These are phyloP conservation scores for Paralvinella palmiformis DNA, from an alignment of 1,140 invertebrate species.

Conservation along the genomic window DNA sequence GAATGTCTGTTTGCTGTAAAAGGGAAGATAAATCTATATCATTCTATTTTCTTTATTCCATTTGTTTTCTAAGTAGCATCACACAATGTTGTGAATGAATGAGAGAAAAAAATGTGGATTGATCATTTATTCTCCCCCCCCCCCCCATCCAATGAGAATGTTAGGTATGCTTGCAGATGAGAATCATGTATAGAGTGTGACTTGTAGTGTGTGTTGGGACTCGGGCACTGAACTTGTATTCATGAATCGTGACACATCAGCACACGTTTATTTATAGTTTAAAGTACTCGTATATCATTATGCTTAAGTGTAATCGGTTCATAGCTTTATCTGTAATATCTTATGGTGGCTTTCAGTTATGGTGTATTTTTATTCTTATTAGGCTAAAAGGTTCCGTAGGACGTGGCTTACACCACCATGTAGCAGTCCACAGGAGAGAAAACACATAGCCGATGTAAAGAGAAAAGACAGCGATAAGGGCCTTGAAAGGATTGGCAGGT, in stretches of 20 bases:
- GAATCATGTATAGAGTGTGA: too few relatives aligned
- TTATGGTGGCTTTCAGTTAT: neutral
- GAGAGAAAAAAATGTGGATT: too few relatives aligned
- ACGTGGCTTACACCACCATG: slow-evolving; percentile 75
- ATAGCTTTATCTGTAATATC: neutral
- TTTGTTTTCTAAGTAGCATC: too few relatives aligned
- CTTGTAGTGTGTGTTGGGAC: neutral
- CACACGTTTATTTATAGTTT: neutral
- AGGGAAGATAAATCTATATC: too few relatives aligned
- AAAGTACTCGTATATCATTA: neutral
- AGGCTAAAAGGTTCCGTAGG: slow-evolving; percentile 66
- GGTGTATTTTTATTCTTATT: slow-evolving; percentile 8
- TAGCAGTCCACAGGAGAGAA: slow-evolving; percentile 25
- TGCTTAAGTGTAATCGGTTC: neutral
- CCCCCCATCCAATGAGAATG: too few relatives aligned
- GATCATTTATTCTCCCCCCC: too few relatives aligned
- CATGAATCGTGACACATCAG: neutral
- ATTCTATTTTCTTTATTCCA: too few relatives aligned
- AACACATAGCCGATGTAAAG: slow-evolving; percentile 52
- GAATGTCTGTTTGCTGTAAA: too few relatives aligned
- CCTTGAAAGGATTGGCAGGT: slow-evolving; percentile 72
- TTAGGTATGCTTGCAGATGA: too few relatives aligned
- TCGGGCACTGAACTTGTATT: neutral
- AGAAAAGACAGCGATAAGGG: slow-evolving; percentile 75
- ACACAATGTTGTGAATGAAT: too few relatives aligned